Base-by-base conservation (phyloP, 2,113 vertebrate genomes). In the Hippopotamus amphibius region DNA sequence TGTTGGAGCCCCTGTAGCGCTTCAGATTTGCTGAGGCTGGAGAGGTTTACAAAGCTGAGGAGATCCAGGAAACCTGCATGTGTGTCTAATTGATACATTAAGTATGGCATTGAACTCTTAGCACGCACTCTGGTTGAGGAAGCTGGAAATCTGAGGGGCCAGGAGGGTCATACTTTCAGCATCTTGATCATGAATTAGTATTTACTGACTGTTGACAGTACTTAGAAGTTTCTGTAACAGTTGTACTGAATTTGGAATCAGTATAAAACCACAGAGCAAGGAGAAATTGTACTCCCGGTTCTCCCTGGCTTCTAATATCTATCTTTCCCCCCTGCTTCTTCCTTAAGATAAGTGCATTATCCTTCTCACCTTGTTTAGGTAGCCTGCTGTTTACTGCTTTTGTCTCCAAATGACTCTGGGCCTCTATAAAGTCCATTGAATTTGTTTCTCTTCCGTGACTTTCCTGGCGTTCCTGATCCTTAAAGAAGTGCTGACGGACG, bases 401-500 rank as follows among this genome's bases (percentile, higher is more conserved):
- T 69, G 53, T 93, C 69, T 71, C 61, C 43, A 65, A 6, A 16
- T 68, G 86, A 65, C 89, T 88, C 81, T 79, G 46, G 41, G 33
- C 66, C 50, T 87, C 68, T 69, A 1, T 69, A 1, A 50, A 17
- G n/a, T n/a, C 37, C 41, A 43, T 88, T 81, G 41, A 74, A 16
- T 93, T 95, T 87, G 37, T 90, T 90, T 90, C 50, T 92, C 0
- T 55, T 55, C 83, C 74, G 7, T 90, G 84, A 93, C 41, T 77
- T 71, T 61, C 22, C 30, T 72, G n/a, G 30, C 65, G 14, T 85
- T 84, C 69, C 61, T 81, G n/a, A 81, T 57, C 10, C 43, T 65
- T 86, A 91, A 85, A 81, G 71, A 95, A 95, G 59, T 43, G 80
- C 43, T 6, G 72, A 43, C 24, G 17, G 50, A 26, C 22, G 6